A percentile compares a stretch with the other conserved stretches of the same genome.
phyloP scores from a whole-genome alignment of 1,140 invertebrate species.

The Hydropsyche tenuis region DNA sequence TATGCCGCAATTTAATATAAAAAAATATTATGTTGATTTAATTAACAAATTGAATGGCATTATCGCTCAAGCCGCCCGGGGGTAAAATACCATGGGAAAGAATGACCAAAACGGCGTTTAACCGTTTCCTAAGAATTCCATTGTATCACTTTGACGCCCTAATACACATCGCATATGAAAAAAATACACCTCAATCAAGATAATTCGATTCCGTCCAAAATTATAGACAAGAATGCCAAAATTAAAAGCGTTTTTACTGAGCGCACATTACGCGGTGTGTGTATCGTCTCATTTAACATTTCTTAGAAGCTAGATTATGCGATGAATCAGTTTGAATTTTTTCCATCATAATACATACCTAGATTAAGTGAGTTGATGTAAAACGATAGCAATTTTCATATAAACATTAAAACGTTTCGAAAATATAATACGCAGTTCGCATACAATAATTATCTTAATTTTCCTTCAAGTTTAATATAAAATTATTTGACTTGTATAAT shows the following conservation, averaged over 20 bases:
- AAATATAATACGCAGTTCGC: no score
- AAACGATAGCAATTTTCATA: no score
- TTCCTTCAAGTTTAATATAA: no score
- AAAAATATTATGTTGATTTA: slow-evolving; percentile 13
- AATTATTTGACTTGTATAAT: no score
- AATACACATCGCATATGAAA: neutral
- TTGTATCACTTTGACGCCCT: slow-evolving; percentile 25
- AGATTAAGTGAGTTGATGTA: no score
- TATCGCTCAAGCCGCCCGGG: slow-evolving; percentile 2
- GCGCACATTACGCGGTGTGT: slow-evolving; percentile 11
- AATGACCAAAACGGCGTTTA: slow-evolving; percentile 31
- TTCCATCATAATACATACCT: no score
- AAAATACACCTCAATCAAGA: slow-evolving; percentile 8
- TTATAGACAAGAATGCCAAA: slow-evolving; percentile 41
- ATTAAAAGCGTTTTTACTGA: slow-evolving; percentile 42
- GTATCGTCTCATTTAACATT: neutral
- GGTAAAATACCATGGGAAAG: slow-evolving; percentile 34
- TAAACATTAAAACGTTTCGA: no score
- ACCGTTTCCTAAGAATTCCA: slow-evolving; percentile 23
- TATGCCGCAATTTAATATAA: neutral
- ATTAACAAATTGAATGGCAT: slow-evolving; percentile 20
- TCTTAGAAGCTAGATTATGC: neutral
- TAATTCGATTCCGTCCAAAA: slow-evolving; percentile 31
- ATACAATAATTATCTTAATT: no score
- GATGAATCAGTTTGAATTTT: no score